Conservation (phyloP, 2,888 invertebrate species). For the Sussaba pulchella region DNA sequence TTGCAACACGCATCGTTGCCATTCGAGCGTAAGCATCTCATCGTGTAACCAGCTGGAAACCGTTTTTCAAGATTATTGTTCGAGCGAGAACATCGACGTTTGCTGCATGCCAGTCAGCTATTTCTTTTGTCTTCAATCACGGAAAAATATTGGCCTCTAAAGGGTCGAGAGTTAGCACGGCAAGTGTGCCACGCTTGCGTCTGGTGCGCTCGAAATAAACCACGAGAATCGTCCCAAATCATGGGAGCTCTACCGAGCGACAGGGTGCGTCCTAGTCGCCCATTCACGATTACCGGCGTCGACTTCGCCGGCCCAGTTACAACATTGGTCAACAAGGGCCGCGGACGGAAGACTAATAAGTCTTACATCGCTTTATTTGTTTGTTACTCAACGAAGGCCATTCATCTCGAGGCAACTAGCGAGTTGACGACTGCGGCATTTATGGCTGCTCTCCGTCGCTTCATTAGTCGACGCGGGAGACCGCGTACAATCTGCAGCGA, state of each 20-base stretch:
- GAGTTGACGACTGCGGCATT: conserved; percentile 15
- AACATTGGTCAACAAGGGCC: background rate
- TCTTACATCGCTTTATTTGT: conserved; percentile 20
- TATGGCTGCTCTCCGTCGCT: conserved; percentile 5
- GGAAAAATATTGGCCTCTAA: too few species aligned
- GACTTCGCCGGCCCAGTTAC: conserved; percentile 20
- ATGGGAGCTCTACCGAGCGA: conserved; percentile 23
- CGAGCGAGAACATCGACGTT: too few species aligned
- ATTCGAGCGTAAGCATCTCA: background rate
- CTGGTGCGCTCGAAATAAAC: background rate
- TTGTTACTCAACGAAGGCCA: conserved; percentile 4
- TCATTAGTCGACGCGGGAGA: conserved; percentile 13
- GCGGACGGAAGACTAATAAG: conserved; percentile 11
- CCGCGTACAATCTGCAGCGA: background rate
- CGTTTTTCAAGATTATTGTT: too few species aligned
- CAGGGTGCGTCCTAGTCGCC: background rate
- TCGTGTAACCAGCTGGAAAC: background rate
- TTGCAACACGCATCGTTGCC: background rate
- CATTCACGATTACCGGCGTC: conserved; percentile 11
- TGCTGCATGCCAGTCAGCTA: too few species aligned
- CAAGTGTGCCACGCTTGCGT: too few species aligned
- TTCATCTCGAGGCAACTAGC: conserved; percentile 8
- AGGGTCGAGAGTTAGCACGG: too few species aligned
- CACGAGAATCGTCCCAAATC: background rate
- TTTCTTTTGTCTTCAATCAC: too few species aligned